Percentiles rank a stretch among this genome's conserved stretches.
Conservation (phyloP, 1,140 invertebrate genomes). For the Hypsibius dujardini region DNA sequence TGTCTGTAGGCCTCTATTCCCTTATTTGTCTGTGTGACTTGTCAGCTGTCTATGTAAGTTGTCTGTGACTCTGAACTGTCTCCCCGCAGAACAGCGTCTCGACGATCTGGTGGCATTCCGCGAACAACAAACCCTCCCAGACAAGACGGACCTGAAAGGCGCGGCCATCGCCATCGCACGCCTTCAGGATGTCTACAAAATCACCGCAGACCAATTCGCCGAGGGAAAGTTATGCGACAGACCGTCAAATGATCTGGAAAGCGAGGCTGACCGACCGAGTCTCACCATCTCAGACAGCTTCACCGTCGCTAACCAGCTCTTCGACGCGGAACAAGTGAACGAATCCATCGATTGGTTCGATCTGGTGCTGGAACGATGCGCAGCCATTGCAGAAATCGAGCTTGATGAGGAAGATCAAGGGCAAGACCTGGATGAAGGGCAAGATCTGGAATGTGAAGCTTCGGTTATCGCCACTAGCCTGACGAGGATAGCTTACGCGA, state of each 20-base stretch:
- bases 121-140: conserved; percentile 30
- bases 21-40: no score
- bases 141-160: conserved; percentile 59
- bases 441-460: not conserved
- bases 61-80: no score
- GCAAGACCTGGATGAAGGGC: no score
- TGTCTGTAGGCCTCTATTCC: no score
- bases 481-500: not conserved
- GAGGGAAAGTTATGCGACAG: no score
- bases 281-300: not conserved
- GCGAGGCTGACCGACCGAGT: conserved; percentile 32
- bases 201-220: conserved; percentile 72
- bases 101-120: no score
- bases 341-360: not conserved
- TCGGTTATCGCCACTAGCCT: not conserved
- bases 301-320: not conserved
- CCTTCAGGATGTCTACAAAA: conserved; percentile 87
- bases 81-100: no score
- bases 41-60: no score
- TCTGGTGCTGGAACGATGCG: not conserved
- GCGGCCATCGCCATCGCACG: conserved; percentile 79
- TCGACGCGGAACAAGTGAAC: not conserved
- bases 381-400: not conserved
- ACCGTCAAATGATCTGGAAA: conserved; percentile 66
- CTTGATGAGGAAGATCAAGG: not conserved